Conservation (phyloP, 1,140 invertebrate genomes). For the Archivesica marissinica region DNA sequence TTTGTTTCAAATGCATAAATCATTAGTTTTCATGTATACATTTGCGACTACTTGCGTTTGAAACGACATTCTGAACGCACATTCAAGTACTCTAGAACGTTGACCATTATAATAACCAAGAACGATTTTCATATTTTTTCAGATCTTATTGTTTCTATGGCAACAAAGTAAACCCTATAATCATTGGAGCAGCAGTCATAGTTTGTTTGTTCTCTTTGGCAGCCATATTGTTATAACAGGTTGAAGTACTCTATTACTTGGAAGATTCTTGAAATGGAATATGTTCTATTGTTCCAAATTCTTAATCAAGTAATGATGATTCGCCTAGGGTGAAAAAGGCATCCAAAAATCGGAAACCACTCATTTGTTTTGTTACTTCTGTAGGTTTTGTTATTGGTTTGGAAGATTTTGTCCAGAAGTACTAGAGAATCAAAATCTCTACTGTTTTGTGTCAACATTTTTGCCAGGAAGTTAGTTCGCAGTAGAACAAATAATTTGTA, state of each 20-base stretch:
- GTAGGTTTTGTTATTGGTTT: not conserved
- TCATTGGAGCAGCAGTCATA: constrained; percentile 15
- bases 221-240: constrained; percentile 42
- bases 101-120: no score
- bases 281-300: constrained; percentile 42
- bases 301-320: not conserved
- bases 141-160: constrained; percentile 36
- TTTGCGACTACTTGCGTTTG: no score
- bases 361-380: not conserved
- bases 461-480: no score
- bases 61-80: no score
- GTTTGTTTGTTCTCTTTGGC: constrained; percentile 43
- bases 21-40: no score
- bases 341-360: not conserved
- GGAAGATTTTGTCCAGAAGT: not conserved
- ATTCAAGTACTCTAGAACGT: no score
- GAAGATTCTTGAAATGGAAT: constrained; percentile 11
- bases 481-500: no score
- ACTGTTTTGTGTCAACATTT: no score
- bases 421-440: no score
- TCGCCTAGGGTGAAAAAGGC: not conserved
- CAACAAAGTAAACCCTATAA: constrained; percentile 20
- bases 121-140: not conserved
- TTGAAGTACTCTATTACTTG: constrained; percentile 13
- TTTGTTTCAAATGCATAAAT: no score